Evolutionary conservation across 2,113 vertebrate species (phyloP).

Genomic region (Eubucco bourcierii): DNA sequence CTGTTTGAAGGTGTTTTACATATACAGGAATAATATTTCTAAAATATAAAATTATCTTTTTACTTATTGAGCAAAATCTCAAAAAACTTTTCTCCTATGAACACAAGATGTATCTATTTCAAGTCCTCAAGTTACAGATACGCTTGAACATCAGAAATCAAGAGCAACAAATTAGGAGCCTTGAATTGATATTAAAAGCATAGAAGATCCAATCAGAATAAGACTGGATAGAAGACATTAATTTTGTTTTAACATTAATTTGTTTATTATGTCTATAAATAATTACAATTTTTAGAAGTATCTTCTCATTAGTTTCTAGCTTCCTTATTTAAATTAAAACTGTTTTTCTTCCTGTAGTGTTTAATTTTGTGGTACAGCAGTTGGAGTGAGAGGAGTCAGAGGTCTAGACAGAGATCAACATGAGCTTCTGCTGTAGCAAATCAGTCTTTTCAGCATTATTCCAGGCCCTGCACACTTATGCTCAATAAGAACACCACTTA

Average conservation of each 20-base stretch:
- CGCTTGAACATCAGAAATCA: neutral
- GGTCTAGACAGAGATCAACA: neutral
- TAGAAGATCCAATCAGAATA: neutral
- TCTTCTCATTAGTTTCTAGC: accelerated
- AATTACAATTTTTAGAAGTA: neutral
- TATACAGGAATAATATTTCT: neutral
- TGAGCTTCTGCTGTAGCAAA: neutral
- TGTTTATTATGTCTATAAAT: neutral
- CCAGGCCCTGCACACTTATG: neutral
- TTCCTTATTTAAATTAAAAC: neutral
- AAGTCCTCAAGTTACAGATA: neutral
- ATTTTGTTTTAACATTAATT: neutral
- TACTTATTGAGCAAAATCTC: neutral
- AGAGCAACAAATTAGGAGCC: neutral
- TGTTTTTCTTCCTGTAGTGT: neutral
- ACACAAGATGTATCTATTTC: neutral
- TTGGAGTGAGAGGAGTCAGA: neutral
- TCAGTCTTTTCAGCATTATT: neutral
- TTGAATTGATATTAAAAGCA: neutral
- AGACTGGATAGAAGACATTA: neutral
- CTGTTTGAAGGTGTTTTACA: neutral
- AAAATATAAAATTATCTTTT: neutral
- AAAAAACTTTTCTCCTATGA: neutral
- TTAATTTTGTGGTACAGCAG: neutral
- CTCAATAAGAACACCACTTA: neutral